phyloP scores from a whole-genome alignment of 2,113 vertebrate species.

The Apodemus sylvaticus region DNA sequence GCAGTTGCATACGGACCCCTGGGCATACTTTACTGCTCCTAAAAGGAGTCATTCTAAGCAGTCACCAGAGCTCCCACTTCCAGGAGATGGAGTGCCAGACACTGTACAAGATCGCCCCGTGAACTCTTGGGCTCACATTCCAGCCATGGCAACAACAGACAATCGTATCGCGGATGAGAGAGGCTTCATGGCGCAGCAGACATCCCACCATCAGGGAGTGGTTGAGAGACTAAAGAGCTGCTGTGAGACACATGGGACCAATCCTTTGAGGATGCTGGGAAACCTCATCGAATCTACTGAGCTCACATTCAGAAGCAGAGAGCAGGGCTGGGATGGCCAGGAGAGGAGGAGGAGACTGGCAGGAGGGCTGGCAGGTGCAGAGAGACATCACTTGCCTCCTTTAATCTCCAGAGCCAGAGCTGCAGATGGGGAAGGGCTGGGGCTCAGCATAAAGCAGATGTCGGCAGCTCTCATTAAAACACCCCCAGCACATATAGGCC shows the following conservation, averaged over 20 bases:
- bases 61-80: background rate
- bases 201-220: background rate
- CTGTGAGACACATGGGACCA: rapidly evolving
- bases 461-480: background rate
- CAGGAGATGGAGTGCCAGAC: rapidly evolving
- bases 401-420: background rate
- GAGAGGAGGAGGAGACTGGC: background rate
- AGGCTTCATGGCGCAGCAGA: no score
- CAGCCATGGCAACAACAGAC: background rate
- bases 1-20: background rate
- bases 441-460: slow-evolving; percentile 9
- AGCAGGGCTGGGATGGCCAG: background rate
- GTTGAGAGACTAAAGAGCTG: background rate
- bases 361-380: background rate
- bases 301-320: background rate
- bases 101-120: rapidly evolving
- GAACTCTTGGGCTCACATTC: background rate
- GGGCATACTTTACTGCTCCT: background rate
- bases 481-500: background rate
- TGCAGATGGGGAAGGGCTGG: background rate
- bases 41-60: background rate
- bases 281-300: background rate
- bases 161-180: background rate
- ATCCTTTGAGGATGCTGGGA: background rate
- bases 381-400: background rate